Base-by-base conservation (phyloP, 1,140 invertebrate genomes). In the Tetraneura akinire region DNA sequence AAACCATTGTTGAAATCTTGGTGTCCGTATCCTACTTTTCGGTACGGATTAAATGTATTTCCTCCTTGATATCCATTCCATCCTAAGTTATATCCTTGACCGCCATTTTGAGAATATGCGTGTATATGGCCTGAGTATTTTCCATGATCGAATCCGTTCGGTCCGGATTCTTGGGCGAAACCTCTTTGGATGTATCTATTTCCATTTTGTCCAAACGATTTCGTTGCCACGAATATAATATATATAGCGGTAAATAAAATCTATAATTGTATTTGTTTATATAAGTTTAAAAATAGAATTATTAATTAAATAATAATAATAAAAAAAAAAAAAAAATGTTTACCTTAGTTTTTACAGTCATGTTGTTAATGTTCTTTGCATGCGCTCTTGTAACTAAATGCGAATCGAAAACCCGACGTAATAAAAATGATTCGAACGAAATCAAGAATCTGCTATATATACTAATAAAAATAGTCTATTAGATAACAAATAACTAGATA, bases 11-110 rank as follows among this genome's bases (percentile, higher is more conserved):
- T 18, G 49, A 14, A 53, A 32, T 47, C 49, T 73, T 32, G 70
- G 11, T 73, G n/a, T 53, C 26, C 70, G 9, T 73, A 53, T 51
- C 70, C 70, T n/a, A 29, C 47, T 4, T 53, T 55, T 10, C 32
- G 45, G 51, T 73, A 73, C 4, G 47, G 26, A 32, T 73, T 51
- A 26, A 68, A 68, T 23, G 9, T 10, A 23, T 73, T 53, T 32
- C 70, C 70, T 73, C 47, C 70, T 53, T 18, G 47, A 16, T 53
- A 73, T 11, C 26, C 26, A 10, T 37, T 53, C 70, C 51, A 55
- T 0, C 23, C 26, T 51, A 32, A 32, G 8, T 18, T 51, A 23
- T 53, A 49, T 18, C 2, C 70, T 1, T 13, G 26, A n/a, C 23
- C 26, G 10, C 29, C 29, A 10, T n/a, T 53, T 51, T n/a, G 47